Evolutionary conservation across 1,140 invertebrate genomes (phyloP), one percentile per base, ranked within the genome.

Genomic region (Helicorthomorpha holstii): DNA sequence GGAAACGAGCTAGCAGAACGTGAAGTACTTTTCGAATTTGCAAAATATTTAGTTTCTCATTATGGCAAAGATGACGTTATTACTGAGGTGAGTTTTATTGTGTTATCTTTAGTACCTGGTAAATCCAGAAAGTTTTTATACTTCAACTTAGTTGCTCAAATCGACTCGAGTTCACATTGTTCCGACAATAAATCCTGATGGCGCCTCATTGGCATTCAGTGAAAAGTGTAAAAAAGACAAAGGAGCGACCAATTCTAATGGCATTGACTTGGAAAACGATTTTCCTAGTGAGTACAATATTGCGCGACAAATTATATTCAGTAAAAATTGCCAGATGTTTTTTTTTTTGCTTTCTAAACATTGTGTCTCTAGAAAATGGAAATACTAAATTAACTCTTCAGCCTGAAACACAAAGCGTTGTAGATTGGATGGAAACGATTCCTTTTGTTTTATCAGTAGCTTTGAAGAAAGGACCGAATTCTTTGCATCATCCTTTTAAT

Each of bases 401-500:
- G 50, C 63, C 63, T 1, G 73, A 74, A 61, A 68, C 69, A 1
- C 54, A 55, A 52, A 71, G 70, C 16, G 55, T 74, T 4, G 62
- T 58, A 42, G 57, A 66, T 10, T 65, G 64, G 73, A 63, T 74
- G 56, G 52, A 63, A 2, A 54, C 62, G 21, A 61, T 61, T 27
- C 67, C 66, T 14, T 77, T 78, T 57, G 66, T 73, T 42, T 53
- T 77, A 19, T 75, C 73, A 3, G 69, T 73, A 0, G 71, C 69
- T 57, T 56, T 79, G n/a, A 73, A 77, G 49, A 72, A 71, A 43
- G 76, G 75, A 21, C 74, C 73, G 7, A 55, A 76, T 21, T 74
- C 75, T 53, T 70, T 73, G 14, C 72, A 72, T 55, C 74, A 74
- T 62, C 73, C 73, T 10, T 75, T 65, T 52, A 71, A 73, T 53